A percentile compares a stretch with the other conserved stretches of the same genome.
Evolutionary conservation across 2,888 invertebrate species (phyloP).

Genomic region (Onchidella celtica): DNA sequence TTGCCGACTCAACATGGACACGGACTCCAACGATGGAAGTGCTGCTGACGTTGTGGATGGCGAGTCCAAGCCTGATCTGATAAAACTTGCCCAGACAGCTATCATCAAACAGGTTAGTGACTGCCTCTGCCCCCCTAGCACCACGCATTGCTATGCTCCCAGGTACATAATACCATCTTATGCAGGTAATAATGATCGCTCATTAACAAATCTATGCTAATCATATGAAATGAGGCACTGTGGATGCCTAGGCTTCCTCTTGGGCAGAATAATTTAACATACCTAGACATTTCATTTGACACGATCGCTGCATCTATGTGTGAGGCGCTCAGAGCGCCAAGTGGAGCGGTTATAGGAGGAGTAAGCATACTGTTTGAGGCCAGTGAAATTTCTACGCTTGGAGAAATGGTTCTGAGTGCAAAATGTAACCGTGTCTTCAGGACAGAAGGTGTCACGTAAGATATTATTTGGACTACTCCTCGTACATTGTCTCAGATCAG

Average conservation of each 20-base stretch:
- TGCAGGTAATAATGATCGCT: conserved; percentile 65
- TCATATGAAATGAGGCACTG: conserved; percentile 63
- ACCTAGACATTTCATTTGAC: conserved; percentile 48
- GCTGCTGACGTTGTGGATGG: conserved; percentile 74
- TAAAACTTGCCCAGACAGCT: conserved; percentile 78
- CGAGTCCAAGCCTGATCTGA: conserved; percentile 76
- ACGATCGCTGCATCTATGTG: conserved; percentile 8
- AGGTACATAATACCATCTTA: conserved; percentile 56
- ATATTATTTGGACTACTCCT: too few relatives aligned
- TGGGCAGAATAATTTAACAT: conserved; percentile 50
- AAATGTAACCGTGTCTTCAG: too few relatives aligned
- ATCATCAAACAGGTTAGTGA: conserved; percentile 78
- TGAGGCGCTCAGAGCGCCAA: not conserved
- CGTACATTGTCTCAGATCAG: too few relatives aligned
- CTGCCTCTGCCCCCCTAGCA: conserved; percentile 16
- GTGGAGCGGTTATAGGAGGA: not conserved
- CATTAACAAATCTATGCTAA: conserved; percentile 77
- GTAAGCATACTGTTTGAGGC: not conserved
- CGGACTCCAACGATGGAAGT: conserved; percentile 75
- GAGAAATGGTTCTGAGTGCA: too few relatives aligned
- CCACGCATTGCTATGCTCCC: conserved; percentile 36
- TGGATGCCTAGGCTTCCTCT: conserved; percentile 37
- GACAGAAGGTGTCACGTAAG: too few relatives aligned
- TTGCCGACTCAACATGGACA: conserved; percentile 67
- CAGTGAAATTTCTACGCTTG: too few relatives aligned